phyloP scores from a whole-genome alignment of 2,113 vertebrate genomes.

The Sclerurus mexicanus region DNA sequence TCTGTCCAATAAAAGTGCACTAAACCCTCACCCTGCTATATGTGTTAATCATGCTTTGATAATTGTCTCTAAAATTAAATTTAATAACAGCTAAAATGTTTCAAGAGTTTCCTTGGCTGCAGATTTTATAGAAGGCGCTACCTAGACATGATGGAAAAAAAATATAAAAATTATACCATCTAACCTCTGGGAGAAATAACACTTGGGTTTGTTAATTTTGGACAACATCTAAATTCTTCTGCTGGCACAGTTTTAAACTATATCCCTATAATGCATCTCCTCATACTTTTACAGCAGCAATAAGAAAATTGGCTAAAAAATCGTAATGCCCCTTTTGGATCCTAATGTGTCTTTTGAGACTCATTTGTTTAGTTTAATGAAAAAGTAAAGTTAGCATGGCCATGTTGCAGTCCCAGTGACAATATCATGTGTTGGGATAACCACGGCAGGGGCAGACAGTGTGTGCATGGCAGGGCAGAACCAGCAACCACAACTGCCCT shows the following conservation, averaged over 20 bases:
- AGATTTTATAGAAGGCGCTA: background rate
- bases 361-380: background rate
- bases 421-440: background rate
- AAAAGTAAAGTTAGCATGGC: background rate
- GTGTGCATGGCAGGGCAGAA: background rate
- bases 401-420: background rate
- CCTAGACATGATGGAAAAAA: background rate
- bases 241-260: background rate
- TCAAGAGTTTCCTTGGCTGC: background rate
- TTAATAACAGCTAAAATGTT: background rate
- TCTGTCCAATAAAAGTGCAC: background rate
- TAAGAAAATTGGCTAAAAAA: slow-evolving; percentile 22
- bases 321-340: background rate
- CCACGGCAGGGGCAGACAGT: background rate
- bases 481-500: background rate
- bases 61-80: background rate
- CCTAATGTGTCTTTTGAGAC: background rate
- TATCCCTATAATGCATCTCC: background rate
- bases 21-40: slow-evolving; percentile 5
- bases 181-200: slow-evolving; percentile 24
- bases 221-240: slow-evolving; percentile 2
- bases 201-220: slow-evolving; percentile 46
- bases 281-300: background rate
- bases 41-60: background rate
- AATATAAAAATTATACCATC: background rate